Base-by-base conservation (phyloP, 2,113 vertebrate genomes). In the Maccullochella peelii region DNA sequence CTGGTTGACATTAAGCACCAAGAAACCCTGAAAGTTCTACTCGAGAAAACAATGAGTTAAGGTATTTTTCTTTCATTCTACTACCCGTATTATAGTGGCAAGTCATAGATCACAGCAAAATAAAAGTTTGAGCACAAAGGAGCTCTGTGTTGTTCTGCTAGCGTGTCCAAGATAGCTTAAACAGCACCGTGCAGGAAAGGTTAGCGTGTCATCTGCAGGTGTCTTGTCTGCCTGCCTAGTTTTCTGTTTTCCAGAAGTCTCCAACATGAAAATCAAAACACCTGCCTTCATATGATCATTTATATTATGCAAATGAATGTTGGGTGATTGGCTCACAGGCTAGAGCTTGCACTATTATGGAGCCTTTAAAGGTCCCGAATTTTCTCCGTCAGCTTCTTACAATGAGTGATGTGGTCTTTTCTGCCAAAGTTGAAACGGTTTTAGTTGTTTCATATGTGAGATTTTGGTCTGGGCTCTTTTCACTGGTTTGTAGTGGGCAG, bases 81-180 rank as follows among this genome's bases (percentile, higher is more conserved):
- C 62, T 79, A 58, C 50, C 36, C 1, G 40, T 81, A 66, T 74
- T 63, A 78, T 80, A 67, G 40, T 40, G 36, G 7, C 27, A 38
- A 36, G 62, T 78, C 47, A 42, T 91, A 81, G 90, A 92, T 92
- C 78, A 73, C 38, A 18, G 54, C 0, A 49, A 27, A 49, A 75
- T 77, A 85, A 81, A 84, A 68, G 15, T 63, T 42, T 6, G 59
- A 52, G 69, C 40, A 84, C 75, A 91, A 88, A 85, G 27, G 59
- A 63, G 66, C 62, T 63, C 55, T 86, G 76, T 80, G 62, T 89
- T 84, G 47, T 80, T 44, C 59, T 74, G 75, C 49, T 49, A 30
- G 42, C 40, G 8, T 84, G 40, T 42, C 57, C n/a, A 72, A 80
- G 79, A 92, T 85, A 68, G 67, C 25, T 91, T 87, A 65, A 87